Percentiles rank a stretch among this genome's conserved stretches.
Evolutionary conservation across 2,888 invertebrate species (phyloP).

Genomic region (Callosobruchus maculatus): DNA sequence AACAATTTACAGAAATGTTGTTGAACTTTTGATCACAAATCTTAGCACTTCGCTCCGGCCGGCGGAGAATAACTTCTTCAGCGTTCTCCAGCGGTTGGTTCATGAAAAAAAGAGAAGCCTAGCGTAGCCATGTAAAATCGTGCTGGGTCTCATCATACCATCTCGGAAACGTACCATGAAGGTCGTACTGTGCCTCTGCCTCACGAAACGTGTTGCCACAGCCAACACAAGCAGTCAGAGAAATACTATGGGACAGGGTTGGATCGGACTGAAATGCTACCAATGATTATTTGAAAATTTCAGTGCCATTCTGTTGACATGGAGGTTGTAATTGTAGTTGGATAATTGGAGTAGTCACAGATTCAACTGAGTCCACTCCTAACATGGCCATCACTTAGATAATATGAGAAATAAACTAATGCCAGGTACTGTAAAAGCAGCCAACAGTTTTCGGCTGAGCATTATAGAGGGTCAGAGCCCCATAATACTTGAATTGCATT

Average conservation of each 20-base stretch:
- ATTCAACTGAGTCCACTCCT: no score
- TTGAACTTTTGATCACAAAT: not conserved
- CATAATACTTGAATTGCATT: no score
- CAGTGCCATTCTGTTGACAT: no score
- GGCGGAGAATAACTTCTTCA: not conserved
- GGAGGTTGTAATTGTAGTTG: no score
- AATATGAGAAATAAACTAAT: no score
- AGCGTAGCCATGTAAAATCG: conserved; percentile 14
- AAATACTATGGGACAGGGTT: not conserved
- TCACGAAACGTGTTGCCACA: conserved; percentile 12
- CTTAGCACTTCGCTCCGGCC: not conserved
- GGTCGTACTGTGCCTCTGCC: conserved; percentile 6
- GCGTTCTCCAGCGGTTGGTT: not conserved
- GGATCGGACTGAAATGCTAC: not conserved
- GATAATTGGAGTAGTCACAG: no score
- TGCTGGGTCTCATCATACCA: conserved; percentile 10
- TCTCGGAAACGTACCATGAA: conserved; percentile 14
- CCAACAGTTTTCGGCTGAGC: no score
- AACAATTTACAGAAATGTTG: no score
- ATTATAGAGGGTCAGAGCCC: no score
- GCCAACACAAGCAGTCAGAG: not conserved
- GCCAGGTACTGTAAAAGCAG: no score
- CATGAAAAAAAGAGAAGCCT: conserved; percentile 1
- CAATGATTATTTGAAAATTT: not conserved
- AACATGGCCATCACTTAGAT: no score